phyloP scores from a whole-genome alignment of 2,797 vertebrate genomes.

The Telmatherina bonti region DNA sequence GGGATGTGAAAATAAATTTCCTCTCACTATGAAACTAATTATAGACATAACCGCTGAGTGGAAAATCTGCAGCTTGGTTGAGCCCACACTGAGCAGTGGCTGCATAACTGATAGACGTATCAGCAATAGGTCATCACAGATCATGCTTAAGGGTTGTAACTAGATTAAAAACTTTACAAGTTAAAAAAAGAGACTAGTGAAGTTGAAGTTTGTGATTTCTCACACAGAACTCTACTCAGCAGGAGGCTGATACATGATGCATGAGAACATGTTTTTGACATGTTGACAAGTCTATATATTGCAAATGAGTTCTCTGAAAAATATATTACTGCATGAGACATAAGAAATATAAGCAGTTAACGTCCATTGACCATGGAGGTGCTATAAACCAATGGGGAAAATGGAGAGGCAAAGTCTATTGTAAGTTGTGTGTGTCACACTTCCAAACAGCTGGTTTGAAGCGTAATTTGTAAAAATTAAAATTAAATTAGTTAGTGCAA shows the following conservation, averaged over 20 bases:
- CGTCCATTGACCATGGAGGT: not conserved
- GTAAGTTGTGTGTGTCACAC: not conserved
- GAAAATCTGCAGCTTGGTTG: slow-evolving; percentile 38
- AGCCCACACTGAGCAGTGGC: slow-evolving; percentile 49
- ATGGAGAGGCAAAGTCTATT: not conserved
- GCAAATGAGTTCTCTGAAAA: not conserved
- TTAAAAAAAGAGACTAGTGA: not conserved
- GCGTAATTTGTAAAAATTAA: not conserved
- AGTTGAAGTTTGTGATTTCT: not conserved
- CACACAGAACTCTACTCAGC: not conserved
- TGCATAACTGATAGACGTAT: slow-evolving; percentile 47
- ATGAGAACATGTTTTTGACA: not conserved
- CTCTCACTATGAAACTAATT: slow-evolving; percentile 76
- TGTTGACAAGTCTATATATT: not conserved
- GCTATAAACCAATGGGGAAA: not conserved
- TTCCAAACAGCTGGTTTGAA: not conserved
- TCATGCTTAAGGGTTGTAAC: slow-evolving; percentile 41
- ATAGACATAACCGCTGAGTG: slow-evolving; percentile 66
- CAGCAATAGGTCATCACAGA: slow-evolving; percentile 50
- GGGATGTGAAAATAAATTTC: slow-evolving; percentile 82
- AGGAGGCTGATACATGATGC: not conserved
- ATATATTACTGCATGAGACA: no score
- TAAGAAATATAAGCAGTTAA: not conserved
- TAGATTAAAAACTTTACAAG: slow-evolving; percentile 27
- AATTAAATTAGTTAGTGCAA: no score